Evolutionary conservation across 2,888 invertebrate genomes (phyloP).

Genomic region (Tricholauxania praeusta): DNA sequence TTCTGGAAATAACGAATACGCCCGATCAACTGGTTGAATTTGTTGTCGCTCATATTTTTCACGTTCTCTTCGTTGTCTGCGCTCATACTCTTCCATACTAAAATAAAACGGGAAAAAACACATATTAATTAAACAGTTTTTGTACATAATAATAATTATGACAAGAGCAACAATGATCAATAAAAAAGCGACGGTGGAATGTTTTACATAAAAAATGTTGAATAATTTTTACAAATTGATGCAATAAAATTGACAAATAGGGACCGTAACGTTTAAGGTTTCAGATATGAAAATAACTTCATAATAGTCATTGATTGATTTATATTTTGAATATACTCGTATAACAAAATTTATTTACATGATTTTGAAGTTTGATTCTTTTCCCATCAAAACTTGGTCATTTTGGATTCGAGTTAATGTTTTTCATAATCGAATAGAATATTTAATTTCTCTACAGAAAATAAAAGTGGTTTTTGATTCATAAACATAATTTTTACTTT

Average conservation of each 20-base stretch:
- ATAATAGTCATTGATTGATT: no score
- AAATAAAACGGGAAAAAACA: conserved; percentile 29
- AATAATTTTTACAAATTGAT: neutral
- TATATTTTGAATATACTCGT: no score
- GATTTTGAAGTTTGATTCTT: no score
- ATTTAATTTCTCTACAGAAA: no score
- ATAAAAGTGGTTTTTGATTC: no score
- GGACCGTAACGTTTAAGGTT: neutral
- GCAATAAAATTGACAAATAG: neutral
- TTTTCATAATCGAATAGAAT: no score
- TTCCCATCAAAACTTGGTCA: no score
- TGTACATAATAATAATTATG: neutral
- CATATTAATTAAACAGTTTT: neutral
- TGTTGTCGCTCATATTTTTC: conserved; percentile 66
- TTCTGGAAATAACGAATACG: conserved; percentile 64
- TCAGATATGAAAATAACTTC: no score
- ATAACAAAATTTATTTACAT: no score
- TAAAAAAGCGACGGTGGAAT: neutral
- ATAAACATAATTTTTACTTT: no score
- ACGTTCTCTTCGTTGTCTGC: conserved; percentile 65
- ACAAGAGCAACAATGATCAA: neutral
- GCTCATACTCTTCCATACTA: conserved; percentile 67
- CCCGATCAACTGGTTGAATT: conserved; percentile 62
- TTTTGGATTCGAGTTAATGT: no score
- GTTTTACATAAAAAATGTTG: neutral